These are phyloP conservation scores for Microctenopoma lineatum DNA, from an alignment of 2,797 vertebrate species.

Conservation along the genomic window DNA sequence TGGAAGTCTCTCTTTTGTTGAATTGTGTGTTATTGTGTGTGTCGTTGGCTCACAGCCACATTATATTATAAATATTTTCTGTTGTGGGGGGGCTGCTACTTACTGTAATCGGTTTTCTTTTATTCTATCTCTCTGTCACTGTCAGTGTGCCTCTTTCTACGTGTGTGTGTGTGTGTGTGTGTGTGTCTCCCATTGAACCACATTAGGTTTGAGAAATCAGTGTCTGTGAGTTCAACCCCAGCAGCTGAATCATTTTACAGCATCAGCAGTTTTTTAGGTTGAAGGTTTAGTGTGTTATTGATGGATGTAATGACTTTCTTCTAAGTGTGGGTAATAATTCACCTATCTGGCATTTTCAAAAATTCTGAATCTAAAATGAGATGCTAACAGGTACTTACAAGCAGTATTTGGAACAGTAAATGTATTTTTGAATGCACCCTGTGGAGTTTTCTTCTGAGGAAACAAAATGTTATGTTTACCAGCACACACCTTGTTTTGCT, in stretches of 20 bases:
- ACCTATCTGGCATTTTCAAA: conserved; percentile 45
- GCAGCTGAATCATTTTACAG: conserved; percentile 40
- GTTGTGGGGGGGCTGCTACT: conserved; percentile 34
- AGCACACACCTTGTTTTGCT: neutral
- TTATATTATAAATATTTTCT: conserved; percentile 48
- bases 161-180: conserved; percentile 18
- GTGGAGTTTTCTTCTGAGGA: neutral
- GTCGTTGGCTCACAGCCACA: conserved; percentile 46
- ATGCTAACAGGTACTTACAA: neutral
- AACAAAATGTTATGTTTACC: neutral
- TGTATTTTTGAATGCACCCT: neutral
- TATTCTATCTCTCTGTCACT: conserved; percentile 51
- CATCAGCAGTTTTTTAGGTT: conserved; percentile 65
- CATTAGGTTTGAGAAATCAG: conserved; percentile 34
- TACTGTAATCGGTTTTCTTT: conserved; percentile 64
- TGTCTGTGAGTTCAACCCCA: conserved; percentile 13
- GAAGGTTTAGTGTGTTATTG: conserved; percentile 56
- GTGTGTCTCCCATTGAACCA: conserved; percentile 35
- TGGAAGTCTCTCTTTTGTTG: conserved; percentile 35
- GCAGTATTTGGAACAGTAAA: neutral
- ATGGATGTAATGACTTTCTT: conserved; percentile 59
- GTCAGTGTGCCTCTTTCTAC: conserved; percentile 35
- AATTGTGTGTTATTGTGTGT: conserved; percentile 21
- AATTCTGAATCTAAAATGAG: conserved; percentile 53
- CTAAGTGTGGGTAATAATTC: conserved; percentile 61